Percentiles rank a stretch among this genome's conserved stretches.
Evolutionary conservation across 1,140 invertebrate genomes (phyloP).

Genomic region (Rhagoletis pomonella): DNA sequence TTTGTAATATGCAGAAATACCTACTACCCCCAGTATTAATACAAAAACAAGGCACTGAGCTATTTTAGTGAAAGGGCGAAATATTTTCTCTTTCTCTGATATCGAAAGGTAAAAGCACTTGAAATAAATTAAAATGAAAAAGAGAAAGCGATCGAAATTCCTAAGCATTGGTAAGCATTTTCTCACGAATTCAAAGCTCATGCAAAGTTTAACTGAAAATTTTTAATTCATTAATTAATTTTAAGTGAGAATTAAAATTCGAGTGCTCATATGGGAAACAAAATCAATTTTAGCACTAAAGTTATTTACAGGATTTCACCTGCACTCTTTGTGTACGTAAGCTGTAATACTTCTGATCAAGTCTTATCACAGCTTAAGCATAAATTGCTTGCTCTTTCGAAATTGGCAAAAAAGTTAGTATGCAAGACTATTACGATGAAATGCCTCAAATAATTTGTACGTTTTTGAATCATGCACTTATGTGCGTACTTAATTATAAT

Average conservation of each 20-base stretch:
- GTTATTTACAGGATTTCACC: neutral
- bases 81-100: too few species aligned
- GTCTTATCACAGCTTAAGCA: neutral
- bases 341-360: neutral
- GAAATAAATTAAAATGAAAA: too few species aligned
- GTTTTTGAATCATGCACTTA: neutral
- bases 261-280: neutral
- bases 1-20: too few species aligned
- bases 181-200: neutral
- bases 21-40: too few species aligned
- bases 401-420: neutral
- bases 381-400: neutral
- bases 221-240: neutral
- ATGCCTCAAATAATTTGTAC: slow-evolving; percentile 13
- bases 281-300: neutral
- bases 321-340: neutral
- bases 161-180: neutral
- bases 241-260: slow-evolving; percentile 29
- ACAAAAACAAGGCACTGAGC: neutral
- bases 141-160: too few species aligned
- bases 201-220: neutral
- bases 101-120: too few species aligned
- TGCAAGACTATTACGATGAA: neutral
- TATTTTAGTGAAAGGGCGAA: neutral
- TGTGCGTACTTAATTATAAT: neutral